Base-by-base conservation (phyloP, 2,888 invertebrate genomes). In the Sarcophaga rosellei region DNA sequence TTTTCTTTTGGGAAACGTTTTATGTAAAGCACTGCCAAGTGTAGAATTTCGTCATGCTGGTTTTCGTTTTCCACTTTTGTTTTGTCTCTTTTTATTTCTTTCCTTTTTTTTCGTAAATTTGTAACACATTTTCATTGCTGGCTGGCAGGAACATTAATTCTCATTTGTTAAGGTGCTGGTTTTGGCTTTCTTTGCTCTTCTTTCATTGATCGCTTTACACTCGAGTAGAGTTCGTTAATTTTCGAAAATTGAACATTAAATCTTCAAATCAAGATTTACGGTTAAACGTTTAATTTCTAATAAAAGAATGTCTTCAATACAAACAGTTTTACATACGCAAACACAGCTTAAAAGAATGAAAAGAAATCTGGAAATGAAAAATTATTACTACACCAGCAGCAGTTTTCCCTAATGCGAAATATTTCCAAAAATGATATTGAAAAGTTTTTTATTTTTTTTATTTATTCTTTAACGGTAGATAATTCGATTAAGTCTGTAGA, bases 41-140 rank as follows among this genome's bases (percentile, higher is more conserved):
- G 70, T 84, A 81, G 84, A 86, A 81, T 86, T 86, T 86, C 86
- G 86, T 86, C 86, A 86, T 86, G 86, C 86, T 86, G 86, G 86
- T 86, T 86, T 86, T 70, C 15, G 17, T 53, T 53, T 53, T n/a
- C n/a, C n/a, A n/a, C n/a, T n/a, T n/a, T n/a, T n/a, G n/a, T n/a
- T n/a, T n/a, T n/a, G n/a, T n/a, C n/a, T n/a, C n/a, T n/a, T n/a
- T n/a, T n/a, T n/a, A n/a, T n/a, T 53, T 15, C 17, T 4, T 10
- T 53, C 17, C 10, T 17, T 53, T 53, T 53, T 53, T 53, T 53
- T 17, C 17, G 12, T 17, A 53, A 86, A 86, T 86, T 86, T 86
- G 86, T 86, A 86, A 86, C 86, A 86, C 77, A 86, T 86, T 86
- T 84, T 81, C 35, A 86, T 78, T 86, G 81, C 78, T 44, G n/a